A percentile compares a stretch with the other conserved stretches of the same genome.
phyloP scores from a whole-genome alignment of 35 echinoderm and acorn worm genomes.

The Lytechinus pictus region DNA sequence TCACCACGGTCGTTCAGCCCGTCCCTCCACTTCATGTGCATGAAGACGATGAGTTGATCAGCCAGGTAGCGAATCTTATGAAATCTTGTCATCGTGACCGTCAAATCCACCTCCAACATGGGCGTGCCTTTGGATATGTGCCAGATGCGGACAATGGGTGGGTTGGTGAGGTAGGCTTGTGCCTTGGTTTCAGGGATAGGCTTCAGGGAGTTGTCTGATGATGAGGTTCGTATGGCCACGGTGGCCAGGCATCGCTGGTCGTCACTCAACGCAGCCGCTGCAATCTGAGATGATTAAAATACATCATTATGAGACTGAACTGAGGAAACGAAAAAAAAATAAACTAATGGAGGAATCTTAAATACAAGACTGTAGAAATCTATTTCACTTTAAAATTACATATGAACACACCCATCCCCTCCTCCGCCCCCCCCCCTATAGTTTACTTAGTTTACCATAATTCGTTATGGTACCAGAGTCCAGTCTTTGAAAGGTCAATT shows the following conservation, averaged over 20 bases:
- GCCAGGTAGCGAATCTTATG: slow-evolving; percentile 42
- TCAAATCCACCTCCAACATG: slow-evolving; percentile 22
- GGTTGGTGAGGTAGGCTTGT: slow-evolving; percentile 25
- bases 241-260: slow-evolving; percentile 45
- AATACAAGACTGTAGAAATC: too few relatives aligned
- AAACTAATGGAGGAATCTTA: too few relatives aligned
- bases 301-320: background rate
- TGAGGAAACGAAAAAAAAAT: too few relatives aligned
- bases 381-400: too few relatives aligned
- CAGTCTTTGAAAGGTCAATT: too few relatives aligned
- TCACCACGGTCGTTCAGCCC: background rate
- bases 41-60: slow-evolving; percentile 50
- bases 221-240: background rate
- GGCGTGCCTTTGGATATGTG: slow-evolving; percentile 19
- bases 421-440: too few relatives aligned
- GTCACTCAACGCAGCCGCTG: slow-evolving; percentile 10
- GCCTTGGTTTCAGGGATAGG: background rate
- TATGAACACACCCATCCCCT: too few relatives aligned
- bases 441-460: too few relatives aligned
- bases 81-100: background rate
- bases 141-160: slow-evolving; percentile 46
- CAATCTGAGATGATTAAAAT: background rate
- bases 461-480: too few relatives aligned
- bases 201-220: background rate
- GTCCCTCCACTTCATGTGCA: slow-evolving; percentile 16